Base-by-base conservation (phyloP, 2,888 invertebrate species). In the Eupeodes luniger region DNA sequence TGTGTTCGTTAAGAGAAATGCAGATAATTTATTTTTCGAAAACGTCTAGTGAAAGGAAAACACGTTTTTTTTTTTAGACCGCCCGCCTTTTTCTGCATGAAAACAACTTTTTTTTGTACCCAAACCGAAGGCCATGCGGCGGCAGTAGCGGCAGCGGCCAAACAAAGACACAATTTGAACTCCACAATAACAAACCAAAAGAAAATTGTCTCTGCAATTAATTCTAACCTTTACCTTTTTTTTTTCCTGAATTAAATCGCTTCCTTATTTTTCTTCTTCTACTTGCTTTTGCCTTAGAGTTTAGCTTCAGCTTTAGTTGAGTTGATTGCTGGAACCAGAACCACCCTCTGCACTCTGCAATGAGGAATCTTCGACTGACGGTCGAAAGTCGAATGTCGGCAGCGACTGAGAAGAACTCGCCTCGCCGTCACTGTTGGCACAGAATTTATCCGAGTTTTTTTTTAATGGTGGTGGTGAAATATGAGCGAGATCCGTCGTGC, bases 401-500 rank as follows among this genome's bases (percentile, higher is more conserved):
- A 11, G 57, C 27, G 34, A 59, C 47, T 74, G 76, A 67, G 72
- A 67, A 79, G 75, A 81, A 64, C 51, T 72, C 64, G 11, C 66
- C 51, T 72, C 69, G 11, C 66, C 74, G 66, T 75, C 69, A 57
- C 40, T 83, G 80, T 77, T 77, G 83, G 87, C 87, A 87, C 66
- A 51, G 80, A 87, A 77, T 55, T 79, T 62, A 47, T 64, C 14
- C 55, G 27, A 34, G 44, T 64, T 76, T 76, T 19, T 76, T 19
- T 27, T 76, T 75, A 81, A 57, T 84, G 80, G 80, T 88, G 84
- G 70, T 81, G 77, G 81, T 85, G 81, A 81, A 78, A 69, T 74
- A 47, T 78, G 81, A 80, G 84, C 84, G 85, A 88, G 81, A 72
- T 81, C 84, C 85, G 88, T 78, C 85, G 78, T 78, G 88, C 84